Percentiles rank a stretch among this genome's conserved stretches.
Evolutionary conservation across 2,888 invertebrate genomes (phyloP).

Genomic region (Operophtera brumata): DNA sequence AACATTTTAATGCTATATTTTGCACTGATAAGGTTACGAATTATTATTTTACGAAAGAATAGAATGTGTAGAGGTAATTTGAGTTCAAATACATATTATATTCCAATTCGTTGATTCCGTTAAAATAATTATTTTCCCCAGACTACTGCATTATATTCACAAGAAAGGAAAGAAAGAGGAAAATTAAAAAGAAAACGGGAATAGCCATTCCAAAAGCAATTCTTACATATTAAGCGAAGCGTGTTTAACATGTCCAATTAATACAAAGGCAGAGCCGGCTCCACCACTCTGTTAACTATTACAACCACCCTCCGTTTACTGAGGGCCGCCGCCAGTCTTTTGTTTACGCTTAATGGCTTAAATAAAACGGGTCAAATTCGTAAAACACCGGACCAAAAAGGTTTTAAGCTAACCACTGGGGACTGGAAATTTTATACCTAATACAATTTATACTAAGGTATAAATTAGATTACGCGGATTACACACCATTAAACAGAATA

Average conservation of each 20-base stretch:
- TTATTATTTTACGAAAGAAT: too few species aligned
- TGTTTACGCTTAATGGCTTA: constrained; percentile 78
- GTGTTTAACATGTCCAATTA: constrained; percentile 76
- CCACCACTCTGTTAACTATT: constrained; percentile 72
- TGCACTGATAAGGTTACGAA: too few species aligned
- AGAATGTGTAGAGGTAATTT: too few species aligned
- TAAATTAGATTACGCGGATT: constrained; percentile 54
- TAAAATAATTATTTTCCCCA: constrained; percentile 17
- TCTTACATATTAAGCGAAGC: constrained; percentile 68
- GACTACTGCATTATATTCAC: constrained; percentile 30
- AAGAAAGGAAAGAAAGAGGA: constrained; percentile 42
- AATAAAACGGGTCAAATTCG: constrained; percentile 78
- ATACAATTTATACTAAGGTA: constrained; percentile 53
- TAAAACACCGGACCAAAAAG: constrained; percentile 65
- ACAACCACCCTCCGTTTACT: constrained; percentile 67
- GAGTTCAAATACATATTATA: too few species aligned
- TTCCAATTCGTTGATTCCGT: constrained; percentile 18
- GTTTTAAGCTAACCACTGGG: constrained; percentile 55
- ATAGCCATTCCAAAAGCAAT: constrained; percentile 54
- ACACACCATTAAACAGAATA: constrained; percentile 54
- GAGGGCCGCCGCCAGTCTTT: constrained; percentile 69
- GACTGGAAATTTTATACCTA: constrained; percentile 53
- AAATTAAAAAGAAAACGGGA: constrained; percentile 47
- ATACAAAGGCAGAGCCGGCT: constrained; percentile 62
- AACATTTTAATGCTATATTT: too few species aligned